phyloP scores from a whole-genome alignment of 2,113 vertebrate genomes.

The Epinephelus fuscoguttatus region DNA sequence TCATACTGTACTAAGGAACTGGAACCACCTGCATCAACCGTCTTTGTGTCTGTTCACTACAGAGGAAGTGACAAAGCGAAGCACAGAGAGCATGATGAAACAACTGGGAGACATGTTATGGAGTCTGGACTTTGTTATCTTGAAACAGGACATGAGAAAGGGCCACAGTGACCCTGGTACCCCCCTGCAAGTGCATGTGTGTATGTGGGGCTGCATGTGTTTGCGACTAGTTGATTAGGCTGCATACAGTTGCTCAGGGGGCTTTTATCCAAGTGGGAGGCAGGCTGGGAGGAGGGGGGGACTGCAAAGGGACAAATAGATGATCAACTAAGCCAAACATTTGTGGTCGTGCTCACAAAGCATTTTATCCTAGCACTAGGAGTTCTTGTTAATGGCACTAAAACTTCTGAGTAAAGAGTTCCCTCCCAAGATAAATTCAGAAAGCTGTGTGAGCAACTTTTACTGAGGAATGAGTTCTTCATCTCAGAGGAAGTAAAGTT shows the following conservation, averaged over 20 bases:
- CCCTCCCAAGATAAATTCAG: not conserved
- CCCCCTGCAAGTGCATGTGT: conserved; percentile 17
- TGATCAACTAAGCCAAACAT: conserved; percentile 6
- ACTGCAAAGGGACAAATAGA: conserved; percentile 29
- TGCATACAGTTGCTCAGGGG: not conserved
- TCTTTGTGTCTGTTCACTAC: conserved; percentile 36
- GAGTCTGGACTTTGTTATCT: conserved; percentile 62
- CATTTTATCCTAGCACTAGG: conserved; percentile 14
- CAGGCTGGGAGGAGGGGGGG: conserved; percentile 5
- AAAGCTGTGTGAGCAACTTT: not conserved
- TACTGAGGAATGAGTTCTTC: not conserved
- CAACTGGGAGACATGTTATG: conserved; percentile 28
- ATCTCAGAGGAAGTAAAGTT: not conserved
- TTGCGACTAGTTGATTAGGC: conserved; percentile 45
- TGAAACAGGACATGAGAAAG: conserved; percentile 56
- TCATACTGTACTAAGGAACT: conserved; percentile 4
- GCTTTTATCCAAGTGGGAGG: conserved; percentile 57
- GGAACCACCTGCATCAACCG: conserved; percentile 42
- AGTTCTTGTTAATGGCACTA: conserved; percentile 31
- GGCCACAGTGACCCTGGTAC: conserved; percentile 34
- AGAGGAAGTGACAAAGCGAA: conserved; percentile 20
- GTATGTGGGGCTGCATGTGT: conserved; percentile 29
- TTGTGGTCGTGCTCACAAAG: not conserved
- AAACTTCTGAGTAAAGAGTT: conserved; percentile 6
- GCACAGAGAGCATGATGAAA: conserved; percentile 53